phyloP scores from a whole-genome alignment of 1,140 invertebrate genomes.

The Delia radicum region DNA sequence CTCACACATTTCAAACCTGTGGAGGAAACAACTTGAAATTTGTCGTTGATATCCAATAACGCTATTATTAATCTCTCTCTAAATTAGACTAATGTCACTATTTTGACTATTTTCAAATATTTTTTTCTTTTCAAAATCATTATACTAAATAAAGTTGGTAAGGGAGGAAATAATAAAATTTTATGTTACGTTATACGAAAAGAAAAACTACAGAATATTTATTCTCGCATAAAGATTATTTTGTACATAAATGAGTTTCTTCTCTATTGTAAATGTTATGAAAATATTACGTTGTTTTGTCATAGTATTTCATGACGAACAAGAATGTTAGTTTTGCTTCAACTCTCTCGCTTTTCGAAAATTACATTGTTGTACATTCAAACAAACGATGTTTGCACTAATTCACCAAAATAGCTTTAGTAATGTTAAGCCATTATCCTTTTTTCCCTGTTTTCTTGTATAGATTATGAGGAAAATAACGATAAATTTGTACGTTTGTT shows the following conservation, averaged over 20 bases:
- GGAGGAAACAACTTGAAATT: too few species aligned
- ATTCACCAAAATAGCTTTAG: not conserved
- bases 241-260: not conserved
- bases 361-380: not conserved
- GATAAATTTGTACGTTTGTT: not conserved
- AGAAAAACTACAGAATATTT: not conserved
- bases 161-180: not conserved
- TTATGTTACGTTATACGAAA: not conserved
- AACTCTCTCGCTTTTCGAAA: not conserved
- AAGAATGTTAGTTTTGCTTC: not conserved
- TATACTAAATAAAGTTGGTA: not conserved
- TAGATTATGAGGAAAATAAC: not conserved
- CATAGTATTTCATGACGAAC: not conserved
- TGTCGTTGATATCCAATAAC: too few species aligned
- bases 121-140: not conserved
- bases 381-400: not conserved
- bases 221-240: not conserved
- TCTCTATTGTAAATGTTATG: not conserved
- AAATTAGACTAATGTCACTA: not conserved
- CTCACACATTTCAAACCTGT: too few species aligned
- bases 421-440: constrained; percentile 1
- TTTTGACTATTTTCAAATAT: too few species aligned
- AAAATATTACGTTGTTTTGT: not conserved
- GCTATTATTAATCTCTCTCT: not conserved
- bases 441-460: not conserved